A percentile compares a stretch with the other conserved stretches of the same genome.
Evolutionary conservation across 2,113 vertebrate species (phyloP).

Genomic region (Dendropsophus ebraccatus): DNA sequence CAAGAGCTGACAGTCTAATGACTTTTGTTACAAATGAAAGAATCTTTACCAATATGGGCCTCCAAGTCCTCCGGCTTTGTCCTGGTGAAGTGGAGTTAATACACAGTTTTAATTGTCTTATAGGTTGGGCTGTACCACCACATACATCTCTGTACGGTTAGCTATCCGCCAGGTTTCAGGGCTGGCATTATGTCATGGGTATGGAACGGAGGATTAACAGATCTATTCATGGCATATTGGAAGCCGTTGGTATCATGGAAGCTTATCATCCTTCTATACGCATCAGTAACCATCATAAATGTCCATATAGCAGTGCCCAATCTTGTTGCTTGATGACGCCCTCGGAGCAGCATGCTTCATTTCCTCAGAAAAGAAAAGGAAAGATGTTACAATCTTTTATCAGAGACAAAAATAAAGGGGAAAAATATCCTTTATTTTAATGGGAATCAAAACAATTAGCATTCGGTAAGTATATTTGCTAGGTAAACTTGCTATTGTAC

Average conservation of each 20-base stretch:
- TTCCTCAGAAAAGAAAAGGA: not conserved
- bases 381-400: not conserved
- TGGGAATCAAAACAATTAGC: not conserved
- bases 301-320: not conserved
- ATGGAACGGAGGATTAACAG: slow-evolving; percentile 38
- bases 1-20: slow-evolving; percentile 40
- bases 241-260: slow-evolving; percentile 5
- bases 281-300: slow-evolving; percentile 43
- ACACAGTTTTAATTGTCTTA: slow-evolving; percentile 7
- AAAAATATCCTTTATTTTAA: not conserved
- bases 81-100: slow-evolving; percentile 5
- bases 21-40: slow-evolving; percentile 15
- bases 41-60: not conserved
- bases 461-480: not conserved
- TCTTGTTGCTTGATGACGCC: not conserved
- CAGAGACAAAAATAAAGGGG: not conserved
- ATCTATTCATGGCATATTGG: slow-evolving; percentile 35
- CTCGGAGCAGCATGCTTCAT: not conserved
- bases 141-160: slow-evolving; percentile 7
- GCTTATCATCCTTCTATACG: slow-evolving; percentile 26
- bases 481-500: slow-evolving; percentile 6
- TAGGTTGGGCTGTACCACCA: not conserved
- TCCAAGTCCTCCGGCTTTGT: not conserved
- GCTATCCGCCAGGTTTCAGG: not conserved
- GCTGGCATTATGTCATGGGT: slow-evolving; percentile 5